These are phyloP conservation scores for Papilio aristodemus DNA, from an alignment of 1,140 invertebrate genomes.

Conservation along the genomic window DNA sequence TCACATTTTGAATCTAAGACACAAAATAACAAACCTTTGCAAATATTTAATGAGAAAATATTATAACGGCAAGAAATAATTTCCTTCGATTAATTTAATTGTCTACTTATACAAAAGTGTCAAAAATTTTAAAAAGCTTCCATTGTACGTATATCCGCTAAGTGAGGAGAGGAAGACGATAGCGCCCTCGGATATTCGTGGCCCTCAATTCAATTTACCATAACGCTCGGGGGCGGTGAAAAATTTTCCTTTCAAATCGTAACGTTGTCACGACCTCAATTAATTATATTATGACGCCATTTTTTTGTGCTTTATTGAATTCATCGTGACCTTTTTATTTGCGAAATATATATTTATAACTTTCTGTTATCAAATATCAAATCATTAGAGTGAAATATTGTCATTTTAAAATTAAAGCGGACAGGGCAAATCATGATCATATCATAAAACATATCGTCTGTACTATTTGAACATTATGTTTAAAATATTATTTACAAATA, in stretches of 20 bases:
- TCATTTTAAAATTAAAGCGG: background rate
- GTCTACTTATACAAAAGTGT: background rate
- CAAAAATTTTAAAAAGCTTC: slow-evolving; percentile 26
- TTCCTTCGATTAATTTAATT: background rate
- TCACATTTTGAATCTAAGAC: no score
- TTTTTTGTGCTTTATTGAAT: slow-evolving; percentile 38
- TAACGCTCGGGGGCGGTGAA: slow-evolving; percentile 62
- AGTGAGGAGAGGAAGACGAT: slow-evolving; percentile 40
- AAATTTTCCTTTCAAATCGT: slow-evolving; percentile 64
- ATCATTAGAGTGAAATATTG: background rate
- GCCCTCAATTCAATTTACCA: slow-evolving; percentile 66
- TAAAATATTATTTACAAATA: no score
- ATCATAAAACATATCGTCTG: no score
- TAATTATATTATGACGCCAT: slow-evolving; percentile 65
- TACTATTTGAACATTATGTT: no score
- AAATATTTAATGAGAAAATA: no score
- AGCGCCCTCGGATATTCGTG: slow-evolving; percentile 49
- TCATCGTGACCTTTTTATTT: slow-evolving; percentile 33
- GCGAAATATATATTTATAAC: background rate
- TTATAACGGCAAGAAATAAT: background rate
- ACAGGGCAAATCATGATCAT: no score
- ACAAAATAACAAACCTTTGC: no score
- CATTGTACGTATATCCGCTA: slow-evolving; percentile 38
- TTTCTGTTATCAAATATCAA: background rate
- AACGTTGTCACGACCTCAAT: slow-evolving; percentile 58